Base-by-base conservation (phyloP, 1,140 invertebrate species). In the Drosophila tropicalis region DNA sequence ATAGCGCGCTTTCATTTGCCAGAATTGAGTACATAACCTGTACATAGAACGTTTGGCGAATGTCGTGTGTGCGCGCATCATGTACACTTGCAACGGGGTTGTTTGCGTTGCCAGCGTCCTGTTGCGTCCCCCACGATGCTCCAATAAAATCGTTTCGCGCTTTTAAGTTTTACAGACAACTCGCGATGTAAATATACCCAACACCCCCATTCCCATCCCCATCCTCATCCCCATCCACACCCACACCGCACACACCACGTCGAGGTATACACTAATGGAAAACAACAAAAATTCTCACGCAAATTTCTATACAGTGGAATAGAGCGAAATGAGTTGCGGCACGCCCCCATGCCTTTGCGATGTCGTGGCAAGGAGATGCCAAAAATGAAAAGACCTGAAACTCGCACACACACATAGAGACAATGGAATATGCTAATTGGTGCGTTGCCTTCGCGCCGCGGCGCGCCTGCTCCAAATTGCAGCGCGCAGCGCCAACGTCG, bases 401-500 rank as follows among this genome's bases (percentile, higher is more conserved):
- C 36, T 51, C 67, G 56, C 39, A 63, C 72, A 74, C 71, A 71
- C 56, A 74, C 77, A 72, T 58, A 65, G 70, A 91, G 70, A 83
- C 90, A 91, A 86, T 87, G 85, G 83, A 82, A 91, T 87, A 91
- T 91, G 90, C 90, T 91, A 91, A 91, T 91, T 91, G 90, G 90
- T 90, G 90, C 90, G 77, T 89, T 91, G 78, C 72, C 80, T 84
- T 83, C 87, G 77, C 89, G 62, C 62, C 67, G 60, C 67, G 67
- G 61, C 79, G 72, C 69, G 87, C 80, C 87, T 86, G 79, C 82
- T 86, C 81, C 73, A 90, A 86, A 86, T 78, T 91, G 82, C 70
- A 79, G 76, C 73, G 72, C 70, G 76, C 71, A 75, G 56, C 71
- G 60, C 68, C 10, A 51, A 63, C 68, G 62, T 36, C 72, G 76